Evolutionary conservation across 1,140 invertebrate species (phyloP), one percentile per base, ranked within the genome.

Genomic region (Coptotermes formosanus): DNA sequence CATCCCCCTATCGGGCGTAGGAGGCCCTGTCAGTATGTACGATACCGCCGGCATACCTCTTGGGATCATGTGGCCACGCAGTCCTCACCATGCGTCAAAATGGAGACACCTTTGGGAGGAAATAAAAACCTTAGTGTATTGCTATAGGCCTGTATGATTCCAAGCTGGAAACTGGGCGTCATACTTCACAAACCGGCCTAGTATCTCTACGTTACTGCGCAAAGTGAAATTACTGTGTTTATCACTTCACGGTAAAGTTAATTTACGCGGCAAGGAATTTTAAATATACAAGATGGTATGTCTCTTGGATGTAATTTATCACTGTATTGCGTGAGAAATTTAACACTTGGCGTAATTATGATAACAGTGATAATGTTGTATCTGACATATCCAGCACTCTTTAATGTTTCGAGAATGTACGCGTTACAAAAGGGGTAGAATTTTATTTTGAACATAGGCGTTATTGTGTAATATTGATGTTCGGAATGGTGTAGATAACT

Each of bases 401-500:
- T 75, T 30, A 75, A 75, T 75, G 64, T 30, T n/a, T 3, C 64
- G n/a, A 75, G 64, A n/a, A 30, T 75, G 21, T 75, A 30, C 7
- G 64, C n/a, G 1, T 30, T 11, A 75, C 64, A 30, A 75, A 75
- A n/a, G 25, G 64, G 25, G n/a, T n/a, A 75, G 25, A 8, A 75
- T 30, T 75, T 75, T 75, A 75, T 0, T 75, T 0, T 75, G 64
- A 75, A 8, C 64, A 7, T 30, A n/a, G 1, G 3, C 30, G 8
- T 75, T 75, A 75, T 75, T 75, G n/a, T 75, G 64, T 75, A 75
- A 14, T 30, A 75, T 75, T 75, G n/a, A 75, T 75, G 59, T 9
- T n/a, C 38, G 19, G 25, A 6, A 30, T 11, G 25, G 25, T 75
- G 25, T 25, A 30, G 25, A 30, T 75, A 75, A 75, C 25, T 75